Conservation (phyloP, 2,888 invertebrate species). For the Stegophylla sp. region DNA sequence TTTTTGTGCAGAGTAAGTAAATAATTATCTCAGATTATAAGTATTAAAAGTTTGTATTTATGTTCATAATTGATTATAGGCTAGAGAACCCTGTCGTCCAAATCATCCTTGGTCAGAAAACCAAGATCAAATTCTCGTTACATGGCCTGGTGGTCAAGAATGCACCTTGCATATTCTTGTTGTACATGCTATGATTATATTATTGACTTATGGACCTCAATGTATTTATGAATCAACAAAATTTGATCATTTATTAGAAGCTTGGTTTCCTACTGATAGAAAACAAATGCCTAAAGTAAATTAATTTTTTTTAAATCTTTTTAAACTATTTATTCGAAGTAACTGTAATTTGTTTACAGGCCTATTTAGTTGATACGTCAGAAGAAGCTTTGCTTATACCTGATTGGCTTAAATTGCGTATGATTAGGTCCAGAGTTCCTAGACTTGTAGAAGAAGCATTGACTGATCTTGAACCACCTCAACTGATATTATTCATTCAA, state of each 20-base stretch:
- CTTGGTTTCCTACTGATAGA: conserved; percentile 82
- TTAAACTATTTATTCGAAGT: background rate
- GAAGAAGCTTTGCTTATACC: conserved; percentile 85
- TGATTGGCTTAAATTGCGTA: conserved; percentile 89
- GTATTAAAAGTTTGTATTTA: conserved; percentile 21
- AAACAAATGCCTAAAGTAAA: conserved; percentile 72
- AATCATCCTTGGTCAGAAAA: conserved; percentile 69
- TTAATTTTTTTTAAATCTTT: background rate
- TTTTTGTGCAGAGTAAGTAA: conserved; percentile 74
- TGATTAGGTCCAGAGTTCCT: conserved; percentile 81
- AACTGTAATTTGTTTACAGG: conserved; percentile 63
- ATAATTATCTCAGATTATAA: conserved; percentile 46
- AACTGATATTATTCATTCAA: conserved; percentile 91
- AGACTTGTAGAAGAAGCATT: conserved; percentile 85
- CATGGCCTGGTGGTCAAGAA: conserved; percentile 78
- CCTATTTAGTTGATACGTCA: conserved; percentile 78
- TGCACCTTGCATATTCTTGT: conserved; percentile 80
- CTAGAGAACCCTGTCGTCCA: conserved; percentile 71
- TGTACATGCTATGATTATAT: conserved; percentile 83
- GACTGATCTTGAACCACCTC: conserved; percentile 83
- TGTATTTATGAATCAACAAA: conserved; percentile 58
- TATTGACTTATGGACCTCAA: conserved; percentile 75
- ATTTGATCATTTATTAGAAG: conserved; percentile 74
- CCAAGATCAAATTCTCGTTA: conserved; percentile 78
- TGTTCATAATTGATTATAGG: conserved; percentile 63